Evolutionary conservation across 2,113 vertebrate genomes (phyloP).

Genomic region (Neoarius graeffei): DNA sequence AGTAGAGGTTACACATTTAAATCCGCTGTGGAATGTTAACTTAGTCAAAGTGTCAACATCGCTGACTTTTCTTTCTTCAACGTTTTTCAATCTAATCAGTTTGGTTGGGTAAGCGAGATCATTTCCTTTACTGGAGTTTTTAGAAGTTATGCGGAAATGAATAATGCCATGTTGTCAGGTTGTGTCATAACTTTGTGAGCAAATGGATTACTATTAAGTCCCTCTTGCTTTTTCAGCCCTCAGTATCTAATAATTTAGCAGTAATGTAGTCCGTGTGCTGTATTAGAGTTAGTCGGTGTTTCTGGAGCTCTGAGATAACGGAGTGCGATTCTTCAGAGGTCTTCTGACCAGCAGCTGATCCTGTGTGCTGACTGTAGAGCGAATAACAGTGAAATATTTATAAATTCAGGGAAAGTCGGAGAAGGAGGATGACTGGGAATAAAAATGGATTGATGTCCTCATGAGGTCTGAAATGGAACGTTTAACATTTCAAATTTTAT

Average conservation of each 20-base stretch:
- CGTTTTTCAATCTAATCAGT: neutral
- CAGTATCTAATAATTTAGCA: slow-evolving; percentile 2
- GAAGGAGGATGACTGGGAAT: neutral
- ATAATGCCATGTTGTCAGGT: neutral
- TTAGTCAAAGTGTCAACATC: neutral
- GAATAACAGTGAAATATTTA: slow-evolving; percentile 41
- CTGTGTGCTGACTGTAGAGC: slow-evolving; percentile 26
- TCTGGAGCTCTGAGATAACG: slow-evolving; percentile 25
- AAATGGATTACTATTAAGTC: slow-evolving; percentile 20
- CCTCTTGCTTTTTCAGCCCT: neutral
- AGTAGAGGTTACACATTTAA: neutral
- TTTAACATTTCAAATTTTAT: neutral
- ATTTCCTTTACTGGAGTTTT: neutral
- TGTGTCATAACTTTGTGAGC: neutral
- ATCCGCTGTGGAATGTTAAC: neutral
- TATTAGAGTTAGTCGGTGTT: neutral
- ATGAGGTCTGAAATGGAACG: neutral
- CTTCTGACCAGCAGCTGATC: slow-evolving; percentile 47
- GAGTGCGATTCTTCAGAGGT: slow-evolving; percentile 14
- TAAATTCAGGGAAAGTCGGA: neutral
- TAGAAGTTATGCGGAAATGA: neutral
- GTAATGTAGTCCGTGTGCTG: neutral
- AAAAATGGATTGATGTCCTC: neutral
- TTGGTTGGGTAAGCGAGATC: neutral
- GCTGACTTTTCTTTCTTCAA: neutral